Evolutionary conservation across 2,888 invertebrate species (phyloP).

Genomic region (Heliconius sara): DNA sequence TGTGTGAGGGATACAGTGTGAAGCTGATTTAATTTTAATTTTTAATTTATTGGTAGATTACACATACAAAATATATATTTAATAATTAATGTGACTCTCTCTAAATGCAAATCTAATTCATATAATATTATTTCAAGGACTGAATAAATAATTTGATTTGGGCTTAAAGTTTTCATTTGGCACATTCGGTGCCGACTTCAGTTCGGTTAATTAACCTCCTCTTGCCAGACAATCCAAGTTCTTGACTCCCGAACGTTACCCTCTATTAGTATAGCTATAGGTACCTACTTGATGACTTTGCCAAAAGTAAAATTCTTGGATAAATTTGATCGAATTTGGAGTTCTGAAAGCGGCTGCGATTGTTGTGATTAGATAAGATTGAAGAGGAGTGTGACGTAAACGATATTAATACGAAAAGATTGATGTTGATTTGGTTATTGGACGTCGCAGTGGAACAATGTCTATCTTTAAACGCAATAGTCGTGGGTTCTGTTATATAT

Average conservation of each 20-base stretch:
- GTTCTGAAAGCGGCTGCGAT: slow-evolving; percentile 16
- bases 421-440: no score
- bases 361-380: slow-evolving; percentile 24
- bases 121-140: slow-evolving; percentile 1
- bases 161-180: slow-evolving; percentile 44
- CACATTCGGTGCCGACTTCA: slow-evolving; percentile 44
- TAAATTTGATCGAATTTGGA: slow-evolving; percentile 22
- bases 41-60: no score
- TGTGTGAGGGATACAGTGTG: no score
- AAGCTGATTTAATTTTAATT: no score
- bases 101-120: neutral
- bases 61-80: neutral
- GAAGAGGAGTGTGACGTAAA: neutral
- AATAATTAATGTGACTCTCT: neutral
- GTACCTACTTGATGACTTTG: slow-evolving; percentile 17
- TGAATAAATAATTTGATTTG: slow-evolving; percentile 41
- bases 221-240: slow-evolving; percentile 46
- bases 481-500: no score
- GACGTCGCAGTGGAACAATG: no score
- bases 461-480: no score
- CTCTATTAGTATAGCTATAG: slow-evolving; percentile 23
- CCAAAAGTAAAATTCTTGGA: slow-evolving; percentile 33
- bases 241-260: slow-evolving; percentile 29
- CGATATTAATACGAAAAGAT: neutral
- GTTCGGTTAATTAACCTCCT: slow-evolving; percentile 46